A percentile compares a stretch with the other conserved stretches of the same genome.
Evolutionary conservation across 30 jellyfish, hydroid and myxozoan species (phyloP).

Genomic region (Aurelia sp.): DNA sequence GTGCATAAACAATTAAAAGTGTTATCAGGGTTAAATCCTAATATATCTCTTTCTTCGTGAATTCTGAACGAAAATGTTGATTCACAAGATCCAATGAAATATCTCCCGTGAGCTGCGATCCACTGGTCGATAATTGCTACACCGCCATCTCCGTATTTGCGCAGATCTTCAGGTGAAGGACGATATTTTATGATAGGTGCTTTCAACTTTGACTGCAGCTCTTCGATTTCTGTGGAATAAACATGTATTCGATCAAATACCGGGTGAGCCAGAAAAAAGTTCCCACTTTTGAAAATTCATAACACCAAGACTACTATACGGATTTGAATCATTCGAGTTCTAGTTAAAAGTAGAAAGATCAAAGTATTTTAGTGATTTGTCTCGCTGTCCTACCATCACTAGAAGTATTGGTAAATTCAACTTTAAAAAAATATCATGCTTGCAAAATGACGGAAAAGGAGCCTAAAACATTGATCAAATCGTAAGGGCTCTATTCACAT

Average conservation of each 20-base stretch:
- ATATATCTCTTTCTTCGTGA: conserved; percentile 90
- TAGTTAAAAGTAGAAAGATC: too few relatives aligned
- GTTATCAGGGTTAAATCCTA: conserved; percentile 79
- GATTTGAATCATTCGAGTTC: too few relatives aligned
- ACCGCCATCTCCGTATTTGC: conserved; percentile 93
- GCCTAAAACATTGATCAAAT: too few relatives aligned
- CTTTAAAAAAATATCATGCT: too few relatives aligned
- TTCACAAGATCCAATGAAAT: conserved; percentile 87
- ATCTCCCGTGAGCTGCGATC: conserved; percentile 97
- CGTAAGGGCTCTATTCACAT: too few relatives aligned
- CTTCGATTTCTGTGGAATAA: conserved; percentile 78
- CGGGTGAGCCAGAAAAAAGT: too few relatives aligned
- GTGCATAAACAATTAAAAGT: conserved; percentile 86
- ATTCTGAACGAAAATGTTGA: conserved; percentile 91
- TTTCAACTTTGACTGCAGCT: conserved; percentile 68
- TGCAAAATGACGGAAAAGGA: too few relatives aligned
- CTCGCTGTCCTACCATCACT: too few relatives aligned
- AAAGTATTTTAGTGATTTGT: too few relatives aligned
- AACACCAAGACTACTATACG: too few relatives aligned
- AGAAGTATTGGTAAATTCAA: too few relatives aligned
- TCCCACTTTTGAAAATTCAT: too few relatives aligned
- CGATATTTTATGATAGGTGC: conserved; percentile 59
- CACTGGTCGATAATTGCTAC: conserved; percentile 95
- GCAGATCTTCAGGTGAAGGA: conserved; percentile 66
- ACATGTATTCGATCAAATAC: neutral